Base-by-base conservation (phyloP, 2,888 invertebrate species). In the Andrena minutula region DNA sequence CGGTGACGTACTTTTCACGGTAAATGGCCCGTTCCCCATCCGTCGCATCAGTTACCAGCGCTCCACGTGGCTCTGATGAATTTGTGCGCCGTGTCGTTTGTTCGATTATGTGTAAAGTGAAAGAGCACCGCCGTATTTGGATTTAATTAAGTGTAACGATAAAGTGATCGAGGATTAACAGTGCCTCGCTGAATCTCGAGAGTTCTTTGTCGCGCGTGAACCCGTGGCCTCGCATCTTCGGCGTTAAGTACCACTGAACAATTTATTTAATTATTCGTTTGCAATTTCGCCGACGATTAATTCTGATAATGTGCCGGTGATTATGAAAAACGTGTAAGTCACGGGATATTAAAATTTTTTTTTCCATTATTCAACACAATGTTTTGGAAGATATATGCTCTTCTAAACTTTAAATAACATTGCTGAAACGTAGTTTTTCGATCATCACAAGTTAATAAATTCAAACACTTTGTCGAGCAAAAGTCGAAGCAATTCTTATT, bases 71-170 rank as follows among this genome's bases (percentile, higher is more conserved):
- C 47, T 47, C 35, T 60, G 58, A 49, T 47, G 71, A 78, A 58
- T 64, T 53, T 47, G 64, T 66, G 69, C 63, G 68, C 20, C 70
- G 64, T 64, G 72, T 65, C 84, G 71, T 84, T 74, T 63, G 75
- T 61, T 65, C 82, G 84, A 82, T 79, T 82, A 84, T 81, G 77
- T 82, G 86, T 69, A 75, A 82, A 70, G 60, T 51, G 74, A 81
- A 74, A 64, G 63, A 68, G 56, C 56, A 28, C 12, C 20, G 0
- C 30, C 32, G 35, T n/a, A 47, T n/a, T 47, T 28, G 66, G 79
- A 71, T 71, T 80, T 72, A 72, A 80, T 64, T 35, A 66, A 63
- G 80, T 58, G 80, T 63, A 49, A 80, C 71, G 71, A 63, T 28
- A 68, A 56, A 72, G 80, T 63, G 71, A 49, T 68, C 51, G 20